phyloP scores from a whole-genome alignment of 2,888 invertebrate genomes.

The Cheilosia grossa region DNA sequence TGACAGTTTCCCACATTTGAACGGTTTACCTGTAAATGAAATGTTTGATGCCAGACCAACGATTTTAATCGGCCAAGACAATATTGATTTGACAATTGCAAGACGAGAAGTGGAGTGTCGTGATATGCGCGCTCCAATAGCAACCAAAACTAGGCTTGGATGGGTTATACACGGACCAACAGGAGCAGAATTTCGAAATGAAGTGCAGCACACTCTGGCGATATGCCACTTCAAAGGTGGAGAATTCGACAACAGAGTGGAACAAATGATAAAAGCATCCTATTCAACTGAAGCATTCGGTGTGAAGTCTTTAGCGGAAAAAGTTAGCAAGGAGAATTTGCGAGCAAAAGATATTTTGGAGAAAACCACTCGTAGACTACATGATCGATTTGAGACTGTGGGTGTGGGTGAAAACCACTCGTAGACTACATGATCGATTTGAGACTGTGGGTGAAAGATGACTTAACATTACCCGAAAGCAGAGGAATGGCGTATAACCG shows the following conservation, averaged over 20 bases:
- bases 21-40: no score
- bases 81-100: conserved; percentile 2
- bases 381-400: not conserved
- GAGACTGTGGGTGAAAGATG: not conserved
- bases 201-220: no score
- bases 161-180: not conserved
- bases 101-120: not conserved
- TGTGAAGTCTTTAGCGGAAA: conserved; percentile 1
- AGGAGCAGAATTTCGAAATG: not conserved
- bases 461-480: not conserved
- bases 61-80: conserved; percentile 4
- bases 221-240: not conserved
- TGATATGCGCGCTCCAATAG: not conserved
- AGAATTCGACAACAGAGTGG: not conserved
- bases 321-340: not conserved
- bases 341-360: conserved; percentile 6
- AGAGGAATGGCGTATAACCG: not conserved
- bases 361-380: not conserved
- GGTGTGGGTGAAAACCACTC: no score
- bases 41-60: conserved; percentile 1
- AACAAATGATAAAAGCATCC: conserved; percentile 6
- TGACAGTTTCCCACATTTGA: not conserved
- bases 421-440: no score
- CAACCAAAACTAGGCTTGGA: not conserved
- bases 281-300: conserved; percentile 11